Percentiles rank a stretch among this genome's conserved stretches.
Conservation (phyloP, 2,113 vertebrate species). For the Maccullochella peelii region DNA sequence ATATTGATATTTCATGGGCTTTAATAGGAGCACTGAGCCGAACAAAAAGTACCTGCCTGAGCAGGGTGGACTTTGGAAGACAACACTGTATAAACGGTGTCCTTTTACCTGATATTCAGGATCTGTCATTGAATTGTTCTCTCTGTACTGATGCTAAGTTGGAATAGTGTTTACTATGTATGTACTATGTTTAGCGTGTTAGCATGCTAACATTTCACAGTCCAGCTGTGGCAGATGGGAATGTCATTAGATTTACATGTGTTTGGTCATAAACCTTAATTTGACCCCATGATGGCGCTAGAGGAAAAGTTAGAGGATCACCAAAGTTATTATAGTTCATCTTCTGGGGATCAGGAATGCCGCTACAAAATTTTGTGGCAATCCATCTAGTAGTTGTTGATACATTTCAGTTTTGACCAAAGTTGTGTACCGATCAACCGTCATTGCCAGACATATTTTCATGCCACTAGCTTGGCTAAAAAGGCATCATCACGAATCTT, state of each 20-base stretch:
- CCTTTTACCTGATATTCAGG: background rate
- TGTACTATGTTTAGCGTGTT: background rate
- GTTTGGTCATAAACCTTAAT: background rate
- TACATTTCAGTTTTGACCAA: background rate
- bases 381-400: background rate
- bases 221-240: no score
- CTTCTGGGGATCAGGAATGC: background rate
- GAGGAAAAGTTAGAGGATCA: background rate
- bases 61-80: conserved; percentile 1
- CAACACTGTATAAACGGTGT: background rate
- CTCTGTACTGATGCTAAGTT: background rate
- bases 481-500: background rate
- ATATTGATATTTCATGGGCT: conserved; percentile 7
- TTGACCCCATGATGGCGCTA: background rate
- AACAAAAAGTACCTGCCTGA: conserved; percentile 2
- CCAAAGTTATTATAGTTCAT: background rate
- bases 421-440: background rate
- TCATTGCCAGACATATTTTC: background rate
- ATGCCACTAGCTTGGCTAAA: background rate
- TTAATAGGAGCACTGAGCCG: background rate
- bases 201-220: background rate
- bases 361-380: background rate
- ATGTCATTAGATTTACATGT: background rate
- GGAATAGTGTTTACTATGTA: background rate
- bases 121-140: background rate